These are phyloP conservation scores for Meloidogyne chitwoodi DNA, from an alignment of 1,140 invertebrate species.

Conservation along the genomic window DNA sequence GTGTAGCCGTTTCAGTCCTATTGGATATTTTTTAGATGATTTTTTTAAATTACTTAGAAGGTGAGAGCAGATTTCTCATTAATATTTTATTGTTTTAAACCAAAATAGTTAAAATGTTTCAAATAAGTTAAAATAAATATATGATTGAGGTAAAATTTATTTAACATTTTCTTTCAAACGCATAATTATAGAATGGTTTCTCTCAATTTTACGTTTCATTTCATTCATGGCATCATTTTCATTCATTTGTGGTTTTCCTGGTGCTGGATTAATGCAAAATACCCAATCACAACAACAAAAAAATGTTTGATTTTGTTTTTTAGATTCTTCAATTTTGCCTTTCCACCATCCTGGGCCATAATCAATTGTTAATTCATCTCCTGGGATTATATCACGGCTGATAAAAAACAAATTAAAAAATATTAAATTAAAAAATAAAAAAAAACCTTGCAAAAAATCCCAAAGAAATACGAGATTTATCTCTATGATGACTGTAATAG, in stretches of 20 bases:
- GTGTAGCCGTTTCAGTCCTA: too few species aligned
- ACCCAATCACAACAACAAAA: conserved; percentile 32
- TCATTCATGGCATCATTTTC: conserved; percentile 4
- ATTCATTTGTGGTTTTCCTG: conserved; percentile 18
- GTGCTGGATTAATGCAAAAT: conserved; percentile 20
- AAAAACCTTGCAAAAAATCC: conserved; percentile 22
- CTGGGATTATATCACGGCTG: conserved; percentile 32
- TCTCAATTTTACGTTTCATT: neutral
- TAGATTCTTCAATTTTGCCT: conserved; percentile 10
- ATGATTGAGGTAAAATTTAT: neutral
- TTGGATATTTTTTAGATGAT: too few species aligned
- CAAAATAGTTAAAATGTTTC: too few species aligned
- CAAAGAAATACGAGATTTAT: conserved; percentile 17
- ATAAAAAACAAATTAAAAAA: neutral
- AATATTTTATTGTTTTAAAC: too few species aligned
- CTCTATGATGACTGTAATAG: conserved; percentile 29
- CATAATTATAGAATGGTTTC: conserved; percentile 11
- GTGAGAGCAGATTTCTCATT: too few species aligned
- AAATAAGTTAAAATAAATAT: too few species aligned
- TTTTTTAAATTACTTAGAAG: too few species aligned
- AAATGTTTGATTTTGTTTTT: neutral
- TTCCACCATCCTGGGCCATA: conserved; percentile 31
- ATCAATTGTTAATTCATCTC: conserved; percentile 33
- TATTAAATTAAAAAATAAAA: neutral
- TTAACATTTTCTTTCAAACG: neutral